Conservation (phyloP, 2,797 vertebrate genomes). For the Benthosema pterotum region DNA sequence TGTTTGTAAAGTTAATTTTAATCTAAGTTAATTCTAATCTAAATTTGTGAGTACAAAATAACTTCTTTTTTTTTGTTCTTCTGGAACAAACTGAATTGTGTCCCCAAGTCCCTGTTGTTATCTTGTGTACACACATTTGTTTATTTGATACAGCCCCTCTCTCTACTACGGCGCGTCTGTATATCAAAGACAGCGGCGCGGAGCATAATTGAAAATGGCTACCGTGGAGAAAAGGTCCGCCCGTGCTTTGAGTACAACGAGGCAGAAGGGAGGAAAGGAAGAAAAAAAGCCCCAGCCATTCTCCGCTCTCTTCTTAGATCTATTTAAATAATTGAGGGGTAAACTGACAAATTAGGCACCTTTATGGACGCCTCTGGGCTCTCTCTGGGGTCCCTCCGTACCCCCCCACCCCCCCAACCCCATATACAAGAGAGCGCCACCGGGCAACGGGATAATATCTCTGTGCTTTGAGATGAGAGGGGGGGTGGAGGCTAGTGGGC, state of each 20-base stretch:
- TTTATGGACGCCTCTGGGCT: conserved; percentile 80
- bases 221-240: conserved; percentile 78
- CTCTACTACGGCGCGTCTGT: conserved; percentile 69
- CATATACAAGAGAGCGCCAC: conserved; percentile 75
- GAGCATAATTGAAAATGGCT: conserved; percentile 78
- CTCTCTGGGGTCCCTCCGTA: conserved; percentile 74
- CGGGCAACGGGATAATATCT: conserved; percentile 81
- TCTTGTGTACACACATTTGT: conserved; percentile 82
- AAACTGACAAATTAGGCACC: conserved; percentile 86
- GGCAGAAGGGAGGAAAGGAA: too few species aligned
- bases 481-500: conserved; percentile 58
- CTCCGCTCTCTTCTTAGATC: conserved; percentile 76
- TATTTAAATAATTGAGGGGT: conserved; percentile 87
- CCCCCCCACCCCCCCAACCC: conserved; percentile 68
- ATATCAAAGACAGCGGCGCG: conserved; percentile 76
- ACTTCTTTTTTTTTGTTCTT: conserved; percentile 62
- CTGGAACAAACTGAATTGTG: conserved; percentile 62
- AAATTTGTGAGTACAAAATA: conserved; percentile 56
- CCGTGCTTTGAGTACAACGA: conserved; percentile 71
- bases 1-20: conserved; percentile 52
- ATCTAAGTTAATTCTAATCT: conserved; percentile 68
- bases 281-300: conserved; percentile 73
- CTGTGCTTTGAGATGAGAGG: conserved; percentile 67
- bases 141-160: conserved; percentile 78
- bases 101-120: conserved; percentile 74